phyloP scores from a whole-genome alignment of 2,113 vertebrate genomes.

The Mus pahari region DNA sequence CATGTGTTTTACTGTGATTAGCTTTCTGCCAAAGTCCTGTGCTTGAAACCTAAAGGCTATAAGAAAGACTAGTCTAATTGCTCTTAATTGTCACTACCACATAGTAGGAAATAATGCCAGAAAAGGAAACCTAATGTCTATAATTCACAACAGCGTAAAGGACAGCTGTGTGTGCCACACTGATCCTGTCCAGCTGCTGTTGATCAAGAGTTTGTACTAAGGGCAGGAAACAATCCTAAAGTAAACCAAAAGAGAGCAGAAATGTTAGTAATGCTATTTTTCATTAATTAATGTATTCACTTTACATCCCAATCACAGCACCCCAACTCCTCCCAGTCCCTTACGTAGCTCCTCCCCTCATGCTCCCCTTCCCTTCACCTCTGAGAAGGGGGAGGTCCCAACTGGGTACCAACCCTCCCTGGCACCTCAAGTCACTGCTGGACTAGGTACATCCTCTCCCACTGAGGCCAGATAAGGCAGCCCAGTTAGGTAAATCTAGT shows the following conservation, averaged over 20 bases:
- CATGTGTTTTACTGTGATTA: background rate
- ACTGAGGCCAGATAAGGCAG: too few species aligned
- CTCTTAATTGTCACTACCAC: constrained; percentile 35
- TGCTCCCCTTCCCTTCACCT: too few species aligned
- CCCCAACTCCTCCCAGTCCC: too few species aligned
- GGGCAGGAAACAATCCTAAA: constrained; percentile 11
- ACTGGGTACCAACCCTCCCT: too few species aligned
- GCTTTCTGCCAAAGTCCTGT: constrained; percentile 18
- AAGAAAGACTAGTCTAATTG: constrained; percentile 17
- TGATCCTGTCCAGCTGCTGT: background rate
- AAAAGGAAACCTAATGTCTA: constrained; percentile 65
- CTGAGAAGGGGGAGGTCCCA: too few species aligned
- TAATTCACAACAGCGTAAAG: constrained; percentile 51
- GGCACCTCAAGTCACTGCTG: too few species aligned
- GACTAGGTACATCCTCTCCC: too few species aligned
- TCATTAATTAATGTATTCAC: too few species aligned
- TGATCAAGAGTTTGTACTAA: constrained; percentile 5
- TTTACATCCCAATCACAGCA: too few species aligned
- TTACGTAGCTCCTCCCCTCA: too few species aligned
- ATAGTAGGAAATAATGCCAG: constrained; percentile 51
- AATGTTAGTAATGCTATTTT: background rate
- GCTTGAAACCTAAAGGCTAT: constrained; percentile 50
- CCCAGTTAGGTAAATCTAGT: background rate
- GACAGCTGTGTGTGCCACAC: background rate
- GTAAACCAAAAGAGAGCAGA: background rate